phyloP scores from a whole-genome alignment of 2,888 invertebrate genomes.

The Eupithecia dodoneata region DNA sequence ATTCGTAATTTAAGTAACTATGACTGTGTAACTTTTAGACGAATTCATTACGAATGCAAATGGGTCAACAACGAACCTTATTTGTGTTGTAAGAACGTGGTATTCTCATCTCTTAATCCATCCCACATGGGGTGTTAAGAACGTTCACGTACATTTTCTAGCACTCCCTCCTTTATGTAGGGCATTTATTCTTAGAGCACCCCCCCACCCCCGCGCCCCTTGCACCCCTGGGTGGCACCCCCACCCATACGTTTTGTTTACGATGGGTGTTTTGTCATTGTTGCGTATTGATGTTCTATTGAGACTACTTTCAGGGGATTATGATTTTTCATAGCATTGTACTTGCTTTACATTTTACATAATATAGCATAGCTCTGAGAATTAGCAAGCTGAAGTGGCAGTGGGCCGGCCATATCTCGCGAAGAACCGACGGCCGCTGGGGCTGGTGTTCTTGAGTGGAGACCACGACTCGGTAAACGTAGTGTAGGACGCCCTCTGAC shows the following conservation, averaged over 20 bases:
- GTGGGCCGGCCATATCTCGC: too few species aligned
- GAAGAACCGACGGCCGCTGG: too few species aligned
- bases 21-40: too few species aligned
- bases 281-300: slow-evolving; percentile 63
- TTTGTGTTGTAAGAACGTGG: slow-evolving; percentile 9
- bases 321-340: slow-evolving; percentile 9
- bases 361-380: too few species aligned
- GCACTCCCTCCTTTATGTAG: slow-evolving; percentile 81
- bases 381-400: too few species aligned
- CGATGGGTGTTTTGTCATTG: slow-evolving; percentile 62
- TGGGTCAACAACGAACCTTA: too few species aligned
- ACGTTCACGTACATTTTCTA: slow-evolving; percentile 81
- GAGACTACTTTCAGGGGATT: slow-evolving; percentile 46
- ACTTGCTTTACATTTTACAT: too few species aligned
- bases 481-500: too few species aligned
- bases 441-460: too few species aligned
- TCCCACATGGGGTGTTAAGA: slow-evolving; percentile 74
- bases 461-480: too few species aligned
- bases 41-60: too few species aligned
- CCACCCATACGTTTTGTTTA: slow-evolving; percentile 67
- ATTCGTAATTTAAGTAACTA: too few species aligned
- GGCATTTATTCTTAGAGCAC: slow-evolving; percentile 81
- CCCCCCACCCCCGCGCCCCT: slow-evolving; percentile 48
- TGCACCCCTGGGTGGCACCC: slow-evolving; percentile 56
- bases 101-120: slow-evolving; percentile 57